A percentile compares a stretch with the other conserved stretches of the same genome.
Conservation (phyloP, 2,888 invertebrate genomes). For the Caenorhabditis becei region DNA sequence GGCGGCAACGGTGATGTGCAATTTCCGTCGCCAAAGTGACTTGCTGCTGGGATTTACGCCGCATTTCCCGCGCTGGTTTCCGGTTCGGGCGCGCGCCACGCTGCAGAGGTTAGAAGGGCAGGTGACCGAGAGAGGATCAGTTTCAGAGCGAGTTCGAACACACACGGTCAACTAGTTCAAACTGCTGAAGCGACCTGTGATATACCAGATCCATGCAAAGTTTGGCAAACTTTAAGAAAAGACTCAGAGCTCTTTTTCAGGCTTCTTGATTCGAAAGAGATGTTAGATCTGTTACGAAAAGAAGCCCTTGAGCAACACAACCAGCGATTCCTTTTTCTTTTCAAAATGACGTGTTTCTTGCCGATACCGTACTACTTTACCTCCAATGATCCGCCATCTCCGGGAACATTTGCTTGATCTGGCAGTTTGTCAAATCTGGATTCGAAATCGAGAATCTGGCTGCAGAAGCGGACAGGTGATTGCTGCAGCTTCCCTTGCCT, state of each 20-base stretch:
- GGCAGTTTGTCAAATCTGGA: constrained; percentile 76
- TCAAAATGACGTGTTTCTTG: constrained; percentile 19
- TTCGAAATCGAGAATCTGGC: constrained; percentile 77
- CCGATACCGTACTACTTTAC: constrained; percentile 55
- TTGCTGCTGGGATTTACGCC: constrained; percentile 48
- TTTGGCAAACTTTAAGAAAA: too few relatives aligned
- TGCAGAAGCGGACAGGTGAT: constrained; percentile 39
- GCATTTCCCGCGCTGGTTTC: constrained; percentile 45
- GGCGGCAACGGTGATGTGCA: constrained; percentile 43
- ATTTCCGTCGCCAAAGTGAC: constrained; percentile 59
- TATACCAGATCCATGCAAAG: too few relatives aligned
- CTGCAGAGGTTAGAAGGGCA: constrained; percentile 25
- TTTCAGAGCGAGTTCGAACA: too few relatives aligned
- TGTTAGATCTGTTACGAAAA: too few relatives aligned
- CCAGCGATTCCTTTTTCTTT: constrained; percentile 36
- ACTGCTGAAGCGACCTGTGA: too few relatives aligned
- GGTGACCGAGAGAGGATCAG: constrained; percentile 1
- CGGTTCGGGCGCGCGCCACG: constrained; percentile 20
- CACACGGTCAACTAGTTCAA: too few relatives aligned
- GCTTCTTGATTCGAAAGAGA: too few relatives aligned
- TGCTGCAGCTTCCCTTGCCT: constrained; percentile 26
- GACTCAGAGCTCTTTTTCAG: too few relatives aligned
- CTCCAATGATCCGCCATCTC: constrained; percentile 80
- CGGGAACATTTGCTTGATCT: constrained; percentile 78
- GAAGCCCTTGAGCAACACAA: constrained; percentile 30